A percentile compares a stretch with the other conserved stretches of the same genome.
phyloP scores from a whole-genome alignment of 2,797 vertebrate species.

The Lepilemur ruficaudatus region DNA sequence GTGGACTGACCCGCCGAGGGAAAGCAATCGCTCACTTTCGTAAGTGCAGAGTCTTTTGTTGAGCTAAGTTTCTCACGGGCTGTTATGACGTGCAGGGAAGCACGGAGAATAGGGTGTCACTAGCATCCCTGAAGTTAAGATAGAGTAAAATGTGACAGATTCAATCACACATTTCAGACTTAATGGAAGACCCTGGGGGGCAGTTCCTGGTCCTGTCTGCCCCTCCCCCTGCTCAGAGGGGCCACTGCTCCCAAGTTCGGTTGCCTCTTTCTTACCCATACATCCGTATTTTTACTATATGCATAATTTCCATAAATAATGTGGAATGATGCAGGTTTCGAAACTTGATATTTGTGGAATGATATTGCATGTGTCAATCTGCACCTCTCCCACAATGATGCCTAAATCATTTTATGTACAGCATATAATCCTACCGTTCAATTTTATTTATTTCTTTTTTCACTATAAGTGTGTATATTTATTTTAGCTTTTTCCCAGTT shows the following conservation, averaged over 20 bases:
- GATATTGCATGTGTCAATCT: not conserved
- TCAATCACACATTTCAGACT: not conserved
- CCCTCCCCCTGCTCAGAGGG: not conserved
- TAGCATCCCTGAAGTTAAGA: not conserved
- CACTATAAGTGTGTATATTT: not conserved
- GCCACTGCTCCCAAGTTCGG: not conserved
- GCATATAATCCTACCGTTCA: not conserved
- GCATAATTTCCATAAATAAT: conserved; percentile 5
- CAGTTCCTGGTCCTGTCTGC: not conserved
- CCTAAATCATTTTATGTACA: not conserved
- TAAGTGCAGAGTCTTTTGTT: conserved; percentile 19
- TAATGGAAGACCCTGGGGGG: not conserved
- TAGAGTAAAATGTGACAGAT: not conserved
- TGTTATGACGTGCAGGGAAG: not conserved
- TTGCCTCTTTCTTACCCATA: not conserved
- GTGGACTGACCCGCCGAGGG: conserved; percentile 27
- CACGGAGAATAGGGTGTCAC: not conserved
- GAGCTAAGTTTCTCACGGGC: not conserved
- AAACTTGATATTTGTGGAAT: not conserved
- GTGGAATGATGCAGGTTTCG: not conserved
- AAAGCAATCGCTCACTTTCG: conserved; percentile 59
- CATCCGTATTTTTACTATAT: not conserved
- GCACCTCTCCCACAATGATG: not conserved
- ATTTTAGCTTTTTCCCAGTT: not conserved
- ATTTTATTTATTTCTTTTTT: not conserved